Evolutionary conservation across 2,888 invertebrate genomes (phyloP).

Genomic region (Protonemura montana): DNA sequence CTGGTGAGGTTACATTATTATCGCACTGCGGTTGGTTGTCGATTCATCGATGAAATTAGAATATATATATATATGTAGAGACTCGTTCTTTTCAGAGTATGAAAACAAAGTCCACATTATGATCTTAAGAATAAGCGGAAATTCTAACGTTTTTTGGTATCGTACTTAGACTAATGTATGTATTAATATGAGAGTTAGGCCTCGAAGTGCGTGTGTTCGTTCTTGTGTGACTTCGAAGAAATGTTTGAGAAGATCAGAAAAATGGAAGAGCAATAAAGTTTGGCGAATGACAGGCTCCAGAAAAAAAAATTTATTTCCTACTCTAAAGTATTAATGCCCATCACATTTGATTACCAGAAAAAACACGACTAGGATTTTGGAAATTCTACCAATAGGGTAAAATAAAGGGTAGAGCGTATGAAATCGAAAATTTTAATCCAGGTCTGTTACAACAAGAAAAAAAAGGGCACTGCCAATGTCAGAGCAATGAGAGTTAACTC

Average conservation of each 20-base stretch:
- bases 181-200: not conserved
- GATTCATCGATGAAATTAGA: not conserved
- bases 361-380: not conserved
- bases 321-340: not conserved
- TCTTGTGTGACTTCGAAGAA: not conserved
- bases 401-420: not conserved
- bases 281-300: not conserved
- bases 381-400: not conserved
- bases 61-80: not conserved
- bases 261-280: not conserved
- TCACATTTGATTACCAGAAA: not conserved
- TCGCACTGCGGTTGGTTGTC: not conserved
- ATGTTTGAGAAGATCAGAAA: not conserved
- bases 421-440: not conserved
- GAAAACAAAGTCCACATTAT: not conserved
- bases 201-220: not conserved
- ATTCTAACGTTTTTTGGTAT: conserved; percentile 12
- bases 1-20: not conserved
- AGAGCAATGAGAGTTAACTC: not conserved
- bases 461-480: not conserved
- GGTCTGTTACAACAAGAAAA: not conserved
- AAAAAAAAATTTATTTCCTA: not conserved
- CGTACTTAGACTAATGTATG: not conserved
- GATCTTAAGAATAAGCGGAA: not conserved
- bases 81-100: not conserved